Evolutionary conservation across 64 coral and sea anemone species (phyloP), one percentile per base, ranked within the genome.

Genomic region (Stichodactyla mertensii): DNA sequence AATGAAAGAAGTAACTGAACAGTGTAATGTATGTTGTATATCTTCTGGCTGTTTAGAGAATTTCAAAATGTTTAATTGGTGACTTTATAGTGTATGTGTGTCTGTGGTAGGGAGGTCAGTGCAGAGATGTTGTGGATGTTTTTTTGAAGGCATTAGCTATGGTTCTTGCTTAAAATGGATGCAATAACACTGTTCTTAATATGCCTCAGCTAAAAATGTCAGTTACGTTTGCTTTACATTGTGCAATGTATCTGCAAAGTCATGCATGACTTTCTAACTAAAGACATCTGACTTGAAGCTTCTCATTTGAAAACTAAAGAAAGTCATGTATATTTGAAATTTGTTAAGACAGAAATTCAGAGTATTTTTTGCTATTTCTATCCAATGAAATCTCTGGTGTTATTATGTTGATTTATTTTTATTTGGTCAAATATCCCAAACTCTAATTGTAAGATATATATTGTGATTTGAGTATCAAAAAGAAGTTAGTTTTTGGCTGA

Each of bases 121-220:
- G 4, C 9, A 31, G 69, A 27, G 2, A 27, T 28, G 69, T 1
- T 28, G 69, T 1, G 27, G 27, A 12, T 26, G 5, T 31, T 24
- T 23, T 31, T 74, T 2, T 74, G 69, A 8, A 8, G 24, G 12
- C 69, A 27, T 9, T 4, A 74, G 69, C 69, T 74, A 74, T 74
- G 69, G 69, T 74, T 74, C 69, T 31, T 31, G 69, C 69, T 74
- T 74, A 31, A n/a, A n/a, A 74, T 74, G 24, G 69, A 74, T 74
- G 24, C 69, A 74, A 27, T 27, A 74, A 74, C 24, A 31, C 69
- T 74, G 69, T 74, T 23, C 24, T 23, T 74, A 31, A 74, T 74
- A 36, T 74, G 69, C 69, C 24, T 74, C 69, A 74, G 24, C 69
- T 23, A 27, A 74, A 74, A 26, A 36, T 74, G 8, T 74, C 23